Evolutionary conservation across 1,140 invertebrate species (phyloP).

Genomic region (Drosophila kikkawai): DNA sequence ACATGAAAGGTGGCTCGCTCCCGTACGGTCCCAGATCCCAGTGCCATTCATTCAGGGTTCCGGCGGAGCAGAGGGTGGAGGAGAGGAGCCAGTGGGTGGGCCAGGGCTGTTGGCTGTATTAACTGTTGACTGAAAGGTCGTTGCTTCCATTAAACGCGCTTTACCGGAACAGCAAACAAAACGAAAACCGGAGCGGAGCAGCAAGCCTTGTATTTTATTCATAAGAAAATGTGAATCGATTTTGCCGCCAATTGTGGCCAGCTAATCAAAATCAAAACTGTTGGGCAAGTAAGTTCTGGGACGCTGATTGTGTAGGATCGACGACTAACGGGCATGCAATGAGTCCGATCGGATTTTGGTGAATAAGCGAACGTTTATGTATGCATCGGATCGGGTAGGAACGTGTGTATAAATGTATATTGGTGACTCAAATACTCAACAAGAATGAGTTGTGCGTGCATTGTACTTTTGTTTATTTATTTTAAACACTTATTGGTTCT

Average conservation of each 20-base stretch:
- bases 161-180: conserved; percentile 74
- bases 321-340: conserved; percentile 3
- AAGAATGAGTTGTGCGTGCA: conserved; percentile 14
- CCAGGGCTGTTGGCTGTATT: conserved; percentile 39
- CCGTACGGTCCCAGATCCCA: conserved; percentile 24
- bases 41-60: conserved; percentile 10
- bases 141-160: conserved; percentile 79
- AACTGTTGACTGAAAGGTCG: conserved; percentile 77
- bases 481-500: neutral
- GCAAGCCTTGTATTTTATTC: conserved; percentile 37
- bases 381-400: conserved; percentile 5
- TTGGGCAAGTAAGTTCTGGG: conserved; percentile 6
- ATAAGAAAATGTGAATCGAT: conserved; percentile 41
- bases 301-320: conserved; percentile 4
- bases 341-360: neutral
- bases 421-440: conserved; percentile 22
- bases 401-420: conserved; percentile 1
- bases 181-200: conserved; percentile 25
- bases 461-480: conserved; percentile 19
- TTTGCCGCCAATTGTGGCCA: conserved; percentile 20
- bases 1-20: conserved; percentile 46
- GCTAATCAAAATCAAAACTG: conserved; percentile 24
- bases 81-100: conserved; percentile 8
- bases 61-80: neutral
- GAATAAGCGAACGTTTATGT: conserved; percentile 10